phyloP scores from a whole-genome alignment of 2,888 invertebrate species.

The Amblyteles armatorius region DNA sequence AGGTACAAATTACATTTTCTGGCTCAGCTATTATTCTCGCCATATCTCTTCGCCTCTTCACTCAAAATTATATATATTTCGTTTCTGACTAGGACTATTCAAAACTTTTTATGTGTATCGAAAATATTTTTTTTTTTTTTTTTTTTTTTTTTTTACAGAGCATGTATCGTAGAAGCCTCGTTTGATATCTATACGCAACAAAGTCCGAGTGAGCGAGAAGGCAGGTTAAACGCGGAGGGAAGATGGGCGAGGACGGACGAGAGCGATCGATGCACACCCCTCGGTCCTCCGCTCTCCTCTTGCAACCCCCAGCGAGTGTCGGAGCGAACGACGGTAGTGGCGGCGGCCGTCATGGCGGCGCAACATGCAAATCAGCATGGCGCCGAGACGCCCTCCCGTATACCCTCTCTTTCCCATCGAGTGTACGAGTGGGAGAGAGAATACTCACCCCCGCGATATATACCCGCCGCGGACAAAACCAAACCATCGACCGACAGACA shows the following conservation, averaged over 20 bases:
- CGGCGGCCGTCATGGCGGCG: slow-evolving; percentile 87
- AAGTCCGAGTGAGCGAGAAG: slow-evolving; percentile 64
- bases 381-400: slow-evolving; percentile 85
- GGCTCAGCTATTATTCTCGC: neutral
- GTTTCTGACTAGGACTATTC: neutral
- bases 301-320: slow-evolving; percentile 74
- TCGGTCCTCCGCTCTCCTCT: slow-evolving; percentile 79
- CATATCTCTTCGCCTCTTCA: neutral
- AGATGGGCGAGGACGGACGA: slow-evolving; percentile 75
- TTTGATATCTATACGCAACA: slow-evolving; percentile 31
- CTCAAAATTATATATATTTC: neutral
- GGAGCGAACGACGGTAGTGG: slow-evolving; percentile 70
- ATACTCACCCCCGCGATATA: slow-evolving; percentile 68
- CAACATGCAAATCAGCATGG: slow-evolving; percentile 88
- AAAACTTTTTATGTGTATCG: neutral
- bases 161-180: slow-evolving; percentile 23
- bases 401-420: slow-evolving; percentile 63
- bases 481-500: slow-evolving; percentile 82
- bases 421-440: slow-evolving; percentile 45
- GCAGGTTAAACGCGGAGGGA: slow-evolving; percentile 71
- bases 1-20: slow-evolving; percentile 30
- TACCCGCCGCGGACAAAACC: slow-evolving; percentile 79
- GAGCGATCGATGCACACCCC: slow-evolving; percentile 87
- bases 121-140: too few species aligned
- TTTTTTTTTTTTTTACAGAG: too few species aligned